Conservation (phyloP, 1,140 invertebrate genomes). For the Drosophila biarmipes region DNA sequence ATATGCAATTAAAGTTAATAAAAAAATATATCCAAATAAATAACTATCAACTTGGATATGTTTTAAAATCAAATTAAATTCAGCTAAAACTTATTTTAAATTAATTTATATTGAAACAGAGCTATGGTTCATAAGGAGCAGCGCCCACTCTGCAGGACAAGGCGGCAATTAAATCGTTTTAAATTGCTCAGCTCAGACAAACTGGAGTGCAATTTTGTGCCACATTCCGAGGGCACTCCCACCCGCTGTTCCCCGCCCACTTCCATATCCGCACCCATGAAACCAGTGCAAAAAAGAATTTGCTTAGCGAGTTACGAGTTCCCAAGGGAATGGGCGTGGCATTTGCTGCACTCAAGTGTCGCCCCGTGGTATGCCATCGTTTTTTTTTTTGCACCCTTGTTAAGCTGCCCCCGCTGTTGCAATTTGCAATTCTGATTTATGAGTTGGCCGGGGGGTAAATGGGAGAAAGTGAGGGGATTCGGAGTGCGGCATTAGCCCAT, state of each 20-base stretch:
- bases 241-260: background rate
- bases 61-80: background rate
- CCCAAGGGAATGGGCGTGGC: conserved; percentile 59
- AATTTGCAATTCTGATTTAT: conserved; percentile 52
- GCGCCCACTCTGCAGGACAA: background rate
- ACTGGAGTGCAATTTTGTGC: conserved; percentile 5
- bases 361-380: conserved; percentile 32
- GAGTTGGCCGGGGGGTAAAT: background rate
- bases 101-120: background rate
- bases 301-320: conserved; percentile 5
- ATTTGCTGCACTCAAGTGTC: conserved; percentile 50
- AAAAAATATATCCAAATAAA: background rate
- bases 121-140: background rate
- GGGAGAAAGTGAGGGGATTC: background rate
- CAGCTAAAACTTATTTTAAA: background rate
- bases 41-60: background rate
- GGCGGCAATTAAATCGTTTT: conserved; percentile 30
- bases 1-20: background rate
- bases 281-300: conserved; percentile 17
- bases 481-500: conserved; percentile 8
- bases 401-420: conserved; percentile 9
- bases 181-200: conserved; percentile 21
- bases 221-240: conserved; percentile 7
- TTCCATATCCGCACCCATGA: background rate
- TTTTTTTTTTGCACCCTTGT: conserved; percentile 3